Base-by-base conservation (phyloP, 2,888 invertebrate species). In the Trissoscelio sp. region DNA sequence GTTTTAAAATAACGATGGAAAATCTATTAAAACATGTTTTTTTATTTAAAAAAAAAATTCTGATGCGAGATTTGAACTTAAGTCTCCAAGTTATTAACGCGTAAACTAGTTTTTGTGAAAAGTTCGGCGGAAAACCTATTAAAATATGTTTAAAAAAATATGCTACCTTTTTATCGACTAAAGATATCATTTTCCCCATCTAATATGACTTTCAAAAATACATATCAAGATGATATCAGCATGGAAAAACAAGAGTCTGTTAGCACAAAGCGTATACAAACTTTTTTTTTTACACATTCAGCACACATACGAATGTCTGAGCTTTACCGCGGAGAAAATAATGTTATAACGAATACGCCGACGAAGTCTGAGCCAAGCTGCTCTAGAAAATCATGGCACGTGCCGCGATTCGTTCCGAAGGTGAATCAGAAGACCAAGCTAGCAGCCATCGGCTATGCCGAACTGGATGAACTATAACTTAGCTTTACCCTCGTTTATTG, bases 381-480 rank as follows among this genome's bases (percentile, higher is more conserved):
- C 16, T 81, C 72, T 77, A 81, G 66, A 75, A 77, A 81, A 77
- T 66, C 60, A 48, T 67, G 77, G 72, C 81, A 81, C 81, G 81
- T 81, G 77, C 57, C 53, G 34, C 75, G 64, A 80, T 67, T 79
- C 60, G 73, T 73, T 80, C 72, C 72, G 66, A 67, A 81, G 81
- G 81, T 77, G 72, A 81, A 81, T 77, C 75, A 53, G 58, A 81
- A 67, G 73, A 73, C 44, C 73, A 42, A 64, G 14, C 58, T 42
- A 75, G 24, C 62, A 64, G 62, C 66, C 70, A 75, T 70, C 46
- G 75, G 57, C 57, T 75, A 70, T 57, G 70, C 64, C 16, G 24
- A 44, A 69, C 44, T 58, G 24, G 55, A 74, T 67, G 44, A 64
- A 74, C 60, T 53, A 67, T 74, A 74, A 62, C 64, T 70, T 58